These are phyloP conservation scores for Alligator mississippiensis DNA, from an alignment of 2,113 vertebrate genomes.

Conservation along the genomic window DNA sequence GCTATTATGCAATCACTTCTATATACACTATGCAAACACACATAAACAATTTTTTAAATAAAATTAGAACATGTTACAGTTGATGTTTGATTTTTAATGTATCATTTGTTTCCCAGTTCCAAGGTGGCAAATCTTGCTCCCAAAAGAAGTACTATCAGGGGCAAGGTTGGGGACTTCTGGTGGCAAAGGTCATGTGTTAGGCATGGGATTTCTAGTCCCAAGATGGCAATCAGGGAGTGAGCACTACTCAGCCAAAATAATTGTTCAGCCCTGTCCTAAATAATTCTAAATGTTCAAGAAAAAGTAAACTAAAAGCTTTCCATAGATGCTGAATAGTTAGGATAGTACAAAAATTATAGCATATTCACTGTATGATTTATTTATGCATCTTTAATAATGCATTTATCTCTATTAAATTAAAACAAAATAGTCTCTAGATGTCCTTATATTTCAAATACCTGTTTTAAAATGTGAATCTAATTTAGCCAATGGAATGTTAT, in stretches of 20 bases:
- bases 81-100: too few species aligned
- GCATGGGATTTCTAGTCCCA: not conserved
- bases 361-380: not conserved
- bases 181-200: too few species aligned
- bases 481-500: not conserved
- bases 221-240: not conserved
- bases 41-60: too few species aligned
- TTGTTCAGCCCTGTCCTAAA: not conserved
- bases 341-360: not conserved
- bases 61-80: too few species aligned
- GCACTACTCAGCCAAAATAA: not conserved
- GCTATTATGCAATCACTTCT: too few species aligned
- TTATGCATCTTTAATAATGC: not conserved
- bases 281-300: not conserved
- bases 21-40: too few species aligned
- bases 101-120: too few species aligned
- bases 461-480: constrained; percentile 9
- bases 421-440: not conserved
- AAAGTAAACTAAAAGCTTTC: not conserved
- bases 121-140: too few species aligned
- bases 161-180: not conserved
- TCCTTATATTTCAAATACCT: constrained; percentile 3
- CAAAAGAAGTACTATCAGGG: too few species aligned
- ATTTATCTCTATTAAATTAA: not conserved
- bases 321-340: constrained; percentile 15